A percentile compares a stretch with the other conserved stretches of the same genome.
Conservation (phyloP, 1,140 invertebrate genomes). For the Probaryconus sp. region DNA sequence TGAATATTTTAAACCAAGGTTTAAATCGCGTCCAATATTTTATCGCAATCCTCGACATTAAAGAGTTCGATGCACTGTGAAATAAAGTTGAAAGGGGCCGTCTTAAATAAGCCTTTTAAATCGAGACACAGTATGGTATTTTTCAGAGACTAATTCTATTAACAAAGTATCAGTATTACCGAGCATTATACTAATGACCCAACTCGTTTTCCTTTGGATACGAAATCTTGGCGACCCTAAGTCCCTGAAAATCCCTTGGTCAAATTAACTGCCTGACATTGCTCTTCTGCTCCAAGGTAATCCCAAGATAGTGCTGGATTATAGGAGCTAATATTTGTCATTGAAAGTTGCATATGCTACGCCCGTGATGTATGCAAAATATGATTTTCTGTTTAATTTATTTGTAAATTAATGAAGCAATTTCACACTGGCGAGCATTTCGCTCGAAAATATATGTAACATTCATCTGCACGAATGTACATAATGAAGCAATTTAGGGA, state of each 20-base stretch:
- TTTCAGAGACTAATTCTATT: slow-evolving; percentile 5
- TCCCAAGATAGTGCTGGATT: slow-evolving; percentile 68
- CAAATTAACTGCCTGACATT: slow-evolving; percentile 71
- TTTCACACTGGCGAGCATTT: slow-evolving; percentile 26
- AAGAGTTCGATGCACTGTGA: too few relatives aligned
- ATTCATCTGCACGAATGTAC: slow-evolving; percentile 43
- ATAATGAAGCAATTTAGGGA: slow-evolving; percentile 65
- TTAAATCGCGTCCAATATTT: too few relatives aligned
- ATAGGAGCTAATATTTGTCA: slow-evolving; percentile 64
- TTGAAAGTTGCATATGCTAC: slow-evolving; percentile 30
- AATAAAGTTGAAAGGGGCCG: too few relatives aligned
- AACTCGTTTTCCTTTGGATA: slow-evolving; percentile 58
- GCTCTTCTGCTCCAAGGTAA: slow-evolving; percentile 68
- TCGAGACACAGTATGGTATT: neutral
- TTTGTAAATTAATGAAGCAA: slow-evolving; percentile 34
- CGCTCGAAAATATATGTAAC: slow-evolving; percentile 33
- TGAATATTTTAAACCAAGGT: too few relatives aligned
- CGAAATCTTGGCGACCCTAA: slow-evolving; percentile 61
- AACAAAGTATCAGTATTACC: slow-evolving; percentile 17
- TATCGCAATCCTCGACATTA: too few relatives aligned
- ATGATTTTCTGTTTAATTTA: slow-evolving; percentile 43
- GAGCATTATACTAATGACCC: slow-evolving; percentile 58
- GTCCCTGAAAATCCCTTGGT: slow-evolving; percentile 60
- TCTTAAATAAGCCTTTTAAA: too few relatives aligned
- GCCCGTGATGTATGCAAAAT: slow-evolving; percentile 38